Conservation (phyloP, 2,888 invertebrate species). For the Poecilus cupreus region DNA sequence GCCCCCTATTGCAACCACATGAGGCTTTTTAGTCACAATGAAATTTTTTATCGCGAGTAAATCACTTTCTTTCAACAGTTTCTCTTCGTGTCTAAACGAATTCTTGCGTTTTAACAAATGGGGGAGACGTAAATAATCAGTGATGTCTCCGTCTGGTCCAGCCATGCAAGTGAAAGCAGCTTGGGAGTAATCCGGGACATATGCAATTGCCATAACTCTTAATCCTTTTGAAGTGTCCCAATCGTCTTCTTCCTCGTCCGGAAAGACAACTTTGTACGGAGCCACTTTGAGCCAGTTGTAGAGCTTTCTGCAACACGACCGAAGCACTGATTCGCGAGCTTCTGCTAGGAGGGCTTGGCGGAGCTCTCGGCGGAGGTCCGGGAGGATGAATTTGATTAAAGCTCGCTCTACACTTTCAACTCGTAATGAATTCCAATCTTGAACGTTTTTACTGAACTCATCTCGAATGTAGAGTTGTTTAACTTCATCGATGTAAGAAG, state of each 20-base stretch:
- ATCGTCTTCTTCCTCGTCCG: slow-evolving; percentile 93
- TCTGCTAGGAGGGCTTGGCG: slow-evolving; percentile 87
- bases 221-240: slow-evolving; percentile 91
- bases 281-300: slow-evolving; percentile 93
- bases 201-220: slow-evolving; percentile 91
- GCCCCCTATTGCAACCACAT: slow-evolving; percentile 87
- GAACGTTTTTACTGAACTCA: slow-evolving; percentile 94
- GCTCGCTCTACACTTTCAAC: slow-evolving; percentile 92
- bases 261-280: slow-evolving; percentile 83
- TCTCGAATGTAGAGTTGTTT: slow-evolving; percentile 91
- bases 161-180: slow-evolving; percentile 92
- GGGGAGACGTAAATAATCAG: slow-evolving; percentile 91
- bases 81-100: slow-evolving; percentile 81
- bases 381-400: slow-evolving; percentile 90
- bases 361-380: slow-evolving; percentile 91
- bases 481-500: slow-evolving; percentile 90
- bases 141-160: slow-evolving; percentile 92
- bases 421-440: slow-evolving; percentile 96
- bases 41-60: slow-evolving; percentile 84
- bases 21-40: slow-evolving; percentile 92
- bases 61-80: slow-evolving; percentile 78
- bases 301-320: slow-evolving; percentile 88
- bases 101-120: slow-evolving; percentile 89
- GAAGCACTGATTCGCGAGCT: slow-evolving; percentile 89
- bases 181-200: slow-evolving; percentile 87